Evolutionary conservation across 2,888 invertebrate species (phyloP), one percentile per base, ranked within the genome.

Genomic region (Troides helena): DNA sequence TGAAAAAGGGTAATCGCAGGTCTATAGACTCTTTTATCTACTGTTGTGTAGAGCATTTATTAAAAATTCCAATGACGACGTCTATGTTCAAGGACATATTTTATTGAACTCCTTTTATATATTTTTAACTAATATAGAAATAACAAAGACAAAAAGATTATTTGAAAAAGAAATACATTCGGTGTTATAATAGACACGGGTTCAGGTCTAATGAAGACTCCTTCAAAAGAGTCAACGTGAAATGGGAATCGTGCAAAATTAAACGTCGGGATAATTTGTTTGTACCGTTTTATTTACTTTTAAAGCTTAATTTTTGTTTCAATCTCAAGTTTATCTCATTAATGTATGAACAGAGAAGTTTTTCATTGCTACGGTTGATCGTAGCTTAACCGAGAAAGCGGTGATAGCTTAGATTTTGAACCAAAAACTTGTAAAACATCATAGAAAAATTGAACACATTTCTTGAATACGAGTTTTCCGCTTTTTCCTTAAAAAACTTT

Each of bases 161-260:
- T 53, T 7, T 53, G 14, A 53, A 46, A 53, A n/a, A 53, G 2
- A 53, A 7, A 6, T 53, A 14, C 18, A 12, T 53, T n/a, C 53
- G 18, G 6, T n/a, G n/a, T 53, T 53, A 53, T 53, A 53, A 53
- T 53, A 53, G 53, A 53, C 53, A 53, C n/a, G 53, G 53, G 53
- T 53, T n/a, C n/a, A 12, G 18, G n/a, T 53, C 53, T 53, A 53
- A 53, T 7, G 53, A 65, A 43, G 58, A 57, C 65, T 43, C 23
- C n/a, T 65, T 65, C 58, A 65, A 39, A 65, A 23, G 18, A 57
- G 65, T 58, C 65, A 59, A 65, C 25, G 43, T 5, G 57, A 58
- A 65, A 65, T 58, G n/a, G 46, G 43, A 57, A 58, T 57, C 46
- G 46, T 65, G 18, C 43, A 57, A 58, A 65, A 65, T 65, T 17